phyloP scores from a whole-genome alignment of 2,797 vertebrate genomes.

The Vespertilio murinus region DNA sequence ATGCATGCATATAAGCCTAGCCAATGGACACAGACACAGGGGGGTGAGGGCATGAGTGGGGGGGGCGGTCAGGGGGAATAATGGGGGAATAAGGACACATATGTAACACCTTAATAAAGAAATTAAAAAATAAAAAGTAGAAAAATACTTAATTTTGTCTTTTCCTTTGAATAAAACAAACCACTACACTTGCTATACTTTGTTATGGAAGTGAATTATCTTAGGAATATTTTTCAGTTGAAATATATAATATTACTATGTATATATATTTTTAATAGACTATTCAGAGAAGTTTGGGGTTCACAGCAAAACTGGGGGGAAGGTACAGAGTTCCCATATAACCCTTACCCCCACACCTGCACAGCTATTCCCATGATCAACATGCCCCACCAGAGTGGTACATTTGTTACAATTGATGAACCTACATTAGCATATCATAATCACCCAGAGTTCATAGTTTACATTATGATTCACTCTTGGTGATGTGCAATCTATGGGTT shows the following conservation, averaged over 20 bases:
- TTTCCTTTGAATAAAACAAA: conserved; percentile 51
- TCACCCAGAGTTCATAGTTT: not conserved
- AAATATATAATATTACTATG: not conserved
- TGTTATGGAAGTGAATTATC: not conserved
- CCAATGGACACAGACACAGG: no score
- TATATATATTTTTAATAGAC: conserved; percentile 1
- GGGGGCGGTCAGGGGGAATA: no score
- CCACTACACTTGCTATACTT: conserved; percentile 37
- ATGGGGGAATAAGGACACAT: no score
- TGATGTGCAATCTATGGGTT: not conserved
- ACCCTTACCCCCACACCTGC: accelerated
- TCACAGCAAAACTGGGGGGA: conserved; percentile 9
- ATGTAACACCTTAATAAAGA: no score
- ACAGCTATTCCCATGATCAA: not conserved
- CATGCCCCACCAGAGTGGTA: not conserved
- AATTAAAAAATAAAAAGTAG: conserved; percentile 6
- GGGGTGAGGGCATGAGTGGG: no score
- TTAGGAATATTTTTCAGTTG: not conserved
- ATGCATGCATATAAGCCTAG: no score
- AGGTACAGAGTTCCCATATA: not conserved
- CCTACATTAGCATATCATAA: not conserved
- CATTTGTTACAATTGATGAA: not conserved
- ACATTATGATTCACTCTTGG: not conserved
- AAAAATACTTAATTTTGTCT: conserved; percentile 54
- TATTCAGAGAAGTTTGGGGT: conserved; percentile 39